Evolutionary conservation across 2,888 invertebrate genomes (phyloP).

Genomic region (Liopterus haemorrhoidalis): DNA sequence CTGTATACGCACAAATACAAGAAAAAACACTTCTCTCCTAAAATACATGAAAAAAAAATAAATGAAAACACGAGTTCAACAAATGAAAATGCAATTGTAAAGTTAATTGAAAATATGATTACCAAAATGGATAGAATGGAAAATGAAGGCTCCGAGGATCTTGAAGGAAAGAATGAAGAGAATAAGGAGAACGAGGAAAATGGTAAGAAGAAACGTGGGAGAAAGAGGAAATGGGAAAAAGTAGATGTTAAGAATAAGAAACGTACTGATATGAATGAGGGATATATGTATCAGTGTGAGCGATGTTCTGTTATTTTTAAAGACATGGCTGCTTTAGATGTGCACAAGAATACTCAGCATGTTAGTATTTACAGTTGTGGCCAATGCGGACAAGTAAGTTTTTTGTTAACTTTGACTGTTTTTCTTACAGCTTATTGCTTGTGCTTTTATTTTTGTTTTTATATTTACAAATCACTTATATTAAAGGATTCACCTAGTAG

Average conservation of each 20-base stretch:
- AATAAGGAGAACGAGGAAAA: conserved; percentile 24
- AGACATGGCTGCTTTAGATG: conserved; percentile 39
- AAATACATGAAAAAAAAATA: conserved; percentile 36
- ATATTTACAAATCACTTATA: too few species aligned
- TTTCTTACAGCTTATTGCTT: conserved; percentile 1
- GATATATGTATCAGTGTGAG: conserved; percentile 45
- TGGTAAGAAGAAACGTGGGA: conserved; percentile 39
- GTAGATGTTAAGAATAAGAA: conserved; percentile 22
- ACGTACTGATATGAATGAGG: conserved; percentile 34
- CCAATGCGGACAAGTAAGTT: conserved; percentile 43
- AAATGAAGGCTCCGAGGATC: conserved; percentile 18
- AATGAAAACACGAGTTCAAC: conserved; percentile 28
- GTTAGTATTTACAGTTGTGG: conserved; percentile 44
- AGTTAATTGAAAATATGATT: conserved; percentile 43
- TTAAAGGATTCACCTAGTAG: too few species aligned
- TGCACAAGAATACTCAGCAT: conserved; percentile 43
- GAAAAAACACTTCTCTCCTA: conserved; percentile 47
- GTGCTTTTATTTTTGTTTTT: not conserved
- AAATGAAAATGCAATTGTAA: conserved; percentile 40
- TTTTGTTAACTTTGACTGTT: not conserved
- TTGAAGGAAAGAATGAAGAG: conserved; percentile 24
- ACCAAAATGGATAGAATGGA: conserved; percentile 36
- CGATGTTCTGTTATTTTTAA: conserved; percentile 41
- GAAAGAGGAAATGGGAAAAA: conserved; percentile 41
- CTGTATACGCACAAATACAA: conserved; percentile 55